A percentile compares a stretch with the other conserved stretches of the same genome.
Conservation (phyloP, 2,888 invertebrate species). For the Myathropa florea region DNA sequence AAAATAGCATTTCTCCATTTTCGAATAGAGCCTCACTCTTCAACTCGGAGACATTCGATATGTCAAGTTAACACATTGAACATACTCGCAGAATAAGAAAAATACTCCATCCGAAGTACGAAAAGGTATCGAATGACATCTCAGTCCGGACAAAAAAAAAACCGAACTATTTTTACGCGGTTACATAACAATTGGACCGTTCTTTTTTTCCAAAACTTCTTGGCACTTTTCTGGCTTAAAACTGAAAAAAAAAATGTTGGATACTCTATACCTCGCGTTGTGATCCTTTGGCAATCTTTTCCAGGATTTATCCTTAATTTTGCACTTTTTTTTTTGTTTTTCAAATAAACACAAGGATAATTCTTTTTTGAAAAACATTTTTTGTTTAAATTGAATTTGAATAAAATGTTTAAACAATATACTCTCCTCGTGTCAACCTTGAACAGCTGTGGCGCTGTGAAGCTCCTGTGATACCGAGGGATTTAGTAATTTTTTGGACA, state of each 20-base stretch:
- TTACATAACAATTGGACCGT: conserved; percentile 44
- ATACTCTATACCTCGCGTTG: conserved; percentile 37
- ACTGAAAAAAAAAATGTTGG: not conserved
- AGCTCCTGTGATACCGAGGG: not conserved
- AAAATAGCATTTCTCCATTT: conserved; percentile 21
- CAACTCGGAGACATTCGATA: conserved; percentile 35
- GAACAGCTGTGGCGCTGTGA: conserved; percentile 11
- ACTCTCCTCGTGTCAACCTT: conserved; percentile 45
- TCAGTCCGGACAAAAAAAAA: conserved; percentile 30
- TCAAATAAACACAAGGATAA: not conserved
- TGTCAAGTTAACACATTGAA: conserved; percentile 8
- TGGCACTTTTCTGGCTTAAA: conserved; percentile 2
- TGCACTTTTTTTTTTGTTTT: conserved; percentile 7
- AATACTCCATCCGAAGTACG: conserved; percentile 25
- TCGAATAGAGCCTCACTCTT: no score
- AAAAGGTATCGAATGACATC: conserved; percentile 54
- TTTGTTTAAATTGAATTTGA: not conserved
- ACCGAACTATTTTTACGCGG: conserved; percentile 50
- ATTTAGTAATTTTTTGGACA: conserved; percentile 47
- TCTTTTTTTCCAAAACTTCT: not conserved
- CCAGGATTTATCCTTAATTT: not conserved
- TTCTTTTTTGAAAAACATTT: not conserved
- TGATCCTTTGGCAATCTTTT: conserved; percentile 7
- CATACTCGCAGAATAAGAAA: conserved; percentile 1
- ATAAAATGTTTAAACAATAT: conserved; percentile 24